A percentile compares a stretch with the other conserved stretches of the same genome.
phyloP scores from a whole-genome alignment of 2,113 vertebrate genomes.

The Perognathus longimembris region DNA sequence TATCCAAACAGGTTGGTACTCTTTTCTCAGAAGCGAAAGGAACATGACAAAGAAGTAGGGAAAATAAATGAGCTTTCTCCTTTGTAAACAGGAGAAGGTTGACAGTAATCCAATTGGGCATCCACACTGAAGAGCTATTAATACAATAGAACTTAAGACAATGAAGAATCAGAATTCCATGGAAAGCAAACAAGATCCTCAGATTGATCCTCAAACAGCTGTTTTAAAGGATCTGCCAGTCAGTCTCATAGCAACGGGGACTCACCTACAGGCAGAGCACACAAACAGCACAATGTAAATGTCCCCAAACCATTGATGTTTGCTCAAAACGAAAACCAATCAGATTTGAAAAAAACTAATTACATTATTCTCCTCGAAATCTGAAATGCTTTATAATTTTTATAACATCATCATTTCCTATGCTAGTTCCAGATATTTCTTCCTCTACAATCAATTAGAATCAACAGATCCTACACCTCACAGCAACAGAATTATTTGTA shows the following conservation, averaged over 20 bases:
- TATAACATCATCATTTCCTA: constrained; percentile 51
- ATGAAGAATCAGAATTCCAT: constrained; percentile 53
- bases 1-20: constrained; percentile 80
- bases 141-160: constrained; percentile 70
- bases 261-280: neutral
- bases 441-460: constrained; percentile 58
- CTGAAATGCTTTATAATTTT: constrained; percentile 41
- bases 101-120: constrained; percentile 65
- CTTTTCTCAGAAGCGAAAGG: constrained; percentile 73
- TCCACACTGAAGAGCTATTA: constrained; percentile 55
- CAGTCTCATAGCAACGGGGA: neutral
- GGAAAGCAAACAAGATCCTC: constrained; percentile 52
- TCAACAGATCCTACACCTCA: constrained; percentile 1
- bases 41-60: constrained; percentile 9
- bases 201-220: constrained; percentile 40
- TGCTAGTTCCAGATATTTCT: constrained; percentile 39
- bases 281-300: neutral
- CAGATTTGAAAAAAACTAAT: constrained; percentile 16
- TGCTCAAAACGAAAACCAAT: constrained; percentile 45
- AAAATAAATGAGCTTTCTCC: constrained; percentile 72
- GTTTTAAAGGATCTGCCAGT: constrained; percentile 65
- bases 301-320: neutral
- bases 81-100: constrained; percentile 62
- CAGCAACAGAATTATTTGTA: neutral
- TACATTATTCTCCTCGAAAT: constrained; percentile 23